Conservation (phyloP, 1,140 invertebrate species). For the Leptinotarsa texana region DNA sequence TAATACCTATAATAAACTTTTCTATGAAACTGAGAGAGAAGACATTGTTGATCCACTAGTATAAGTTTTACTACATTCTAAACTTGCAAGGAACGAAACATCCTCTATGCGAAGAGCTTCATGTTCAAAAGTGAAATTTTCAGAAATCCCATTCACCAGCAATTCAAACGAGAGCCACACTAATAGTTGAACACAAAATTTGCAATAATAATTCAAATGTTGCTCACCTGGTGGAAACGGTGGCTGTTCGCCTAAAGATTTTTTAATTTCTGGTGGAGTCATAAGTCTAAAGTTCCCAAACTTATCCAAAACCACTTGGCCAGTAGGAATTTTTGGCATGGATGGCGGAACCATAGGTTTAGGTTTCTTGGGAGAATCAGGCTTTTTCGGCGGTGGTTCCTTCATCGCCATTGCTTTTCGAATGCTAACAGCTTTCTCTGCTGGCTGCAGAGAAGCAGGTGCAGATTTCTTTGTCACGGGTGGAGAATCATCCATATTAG, state of each 20-base stretch:
- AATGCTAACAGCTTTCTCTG: conserved; percentile 62
- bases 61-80: too few species aligned
- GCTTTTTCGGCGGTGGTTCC: conserved; percentile 54
- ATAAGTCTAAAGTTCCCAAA: conserved; percentile 66
- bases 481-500: conserved; percentile 31
- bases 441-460: conserved; percentile 40
- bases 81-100: too few species aligned
- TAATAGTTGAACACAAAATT: too few species aligned
- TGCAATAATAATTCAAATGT: background rate
- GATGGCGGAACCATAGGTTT: conserved; percentile 39
- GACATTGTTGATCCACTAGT: too few species aligned
- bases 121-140: background rate
- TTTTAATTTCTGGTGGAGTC: conserved; percentile 58
- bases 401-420: conserved; percentile 64
- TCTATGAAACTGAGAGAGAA: too few species aligned
- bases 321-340: conserved; percentile 49
- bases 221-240: conserved; percentile 18
- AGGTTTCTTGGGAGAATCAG: conserved; percentile 54
- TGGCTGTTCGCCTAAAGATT: conserved; percentile 39
- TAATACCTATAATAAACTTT: too few species aligned
- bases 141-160: background rate
- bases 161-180: background rate
- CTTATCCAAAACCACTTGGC: conserved; percentile 66
- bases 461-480: conserved; percentile 12
- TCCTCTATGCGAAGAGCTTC: too few species aligned